Evolutionary conservation across 1,140 invertebrate genomes (phyloP).

Genomic region (Macrosteles quadrilineatus): DNA sequence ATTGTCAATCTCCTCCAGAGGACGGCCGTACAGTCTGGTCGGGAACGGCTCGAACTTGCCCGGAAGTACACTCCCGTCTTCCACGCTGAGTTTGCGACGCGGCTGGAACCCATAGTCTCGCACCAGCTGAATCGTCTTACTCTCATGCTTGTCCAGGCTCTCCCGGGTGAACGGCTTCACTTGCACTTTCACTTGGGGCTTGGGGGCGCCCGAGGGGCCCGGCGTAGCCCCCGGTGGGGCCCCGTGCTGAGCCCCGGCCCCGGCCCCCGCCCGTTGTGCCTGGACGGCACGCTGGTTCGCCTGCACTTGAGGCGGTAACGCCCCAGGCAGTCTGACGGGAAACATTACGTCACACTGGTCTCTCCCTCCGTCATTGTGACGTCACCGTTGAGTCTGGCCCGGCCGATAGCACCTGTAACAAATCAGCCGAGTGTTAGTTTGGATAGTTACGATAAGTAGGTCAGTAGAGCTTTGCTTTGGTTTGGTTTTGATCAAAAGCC

Average conservation of each 20-base stretch:
- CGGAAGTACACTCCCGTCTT: slow-evolving; percentile 80
- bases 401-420: too few relatives aligned
- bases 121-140: slow-evolving; percentile 75
- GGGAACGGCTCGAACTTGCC: slow-evolving; percentile 87
- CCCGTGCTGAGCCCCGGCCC: neutral
- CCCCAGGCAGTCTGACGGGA: slow-evolving; percentile 16
- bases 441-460: too few relatives aligned
- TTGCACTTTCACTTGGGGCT: slow-evolving; percentile 53
- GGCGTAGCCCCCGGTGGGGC: neutral
- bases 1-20: slow-evolving; percentile 93
- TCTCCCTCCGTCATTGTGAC: neutral
- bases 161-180: slow-evolving; percentile 74
- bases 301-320: slow-evolving; percentile 21
- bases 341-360: slow-evolving; percentile 39
- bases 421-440: too few relatives aligned
- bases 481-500: too few relatives aligned
- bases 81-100: slow-evolving; percentile 73
- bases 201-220: slow-evolving; percentile 2
- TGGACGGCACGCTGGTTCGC: slow-evolving; percentile 1
- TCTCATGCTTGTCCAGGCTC: slow-evolving; percentile 68
- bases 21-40: slow-evolving; percentile 78
- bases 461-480: too few relatives aligned
- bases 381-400: too few relatives aligned
- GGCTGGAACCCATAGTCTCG: slow-evolving; percentile 82
- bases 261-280: slow-evolving; percentile 23